phyloP scores from a whole-genome alignment of 2,888 invertebrate species.

The Patella depressa region DNA sequence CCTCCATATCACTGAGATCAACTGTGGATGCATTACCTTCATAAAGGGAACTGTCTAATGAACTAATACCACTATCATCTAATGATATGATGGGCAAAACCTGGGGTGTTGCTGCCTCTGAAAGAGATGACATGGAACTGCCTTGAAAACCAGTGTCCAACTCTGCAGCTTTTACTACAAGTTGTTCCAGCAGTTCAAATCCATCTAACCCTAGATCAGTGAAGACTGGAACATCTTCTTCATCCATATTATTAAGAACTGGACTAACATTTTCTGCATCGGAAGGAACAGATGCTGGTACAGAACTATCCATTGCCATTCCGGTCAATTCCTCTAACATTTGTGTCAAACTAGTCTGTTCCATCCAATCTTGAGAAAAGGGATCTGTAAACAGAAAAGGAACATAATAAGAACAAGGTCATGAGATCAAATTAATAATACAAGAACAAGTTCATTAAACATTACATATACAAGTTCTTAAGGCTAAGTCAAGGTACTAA shows the following conservation, averaged over 20 bases:
- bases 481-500: not conserved
- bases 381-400: constrained; percentile 44
- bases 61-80: constrained; percentile 4
- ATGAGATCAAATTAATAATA: not conserved
- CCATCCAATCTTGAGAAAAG: constrained; percentile 59
- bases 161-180: constrained; percentile 19
- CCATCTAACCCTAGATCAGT: not conserved
- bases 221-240: not conserved
- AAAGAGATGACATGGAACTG: constrained; percentile 11
- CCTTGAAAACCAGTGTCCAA: not conserved
- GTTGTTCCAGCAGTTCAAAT: constrained; percentile 13
- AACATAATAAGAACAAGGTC: not conserved
- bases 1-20: constrained; percentile 27
- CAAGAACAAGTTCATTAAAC: not conserved
- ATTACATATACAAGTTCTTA: not conserved
- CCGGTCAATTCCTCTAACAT: constrained; percentile 36
- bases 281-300: not conserved
- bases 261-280: constrained; percentile 8
- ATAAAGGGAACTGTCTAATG: not conserved
- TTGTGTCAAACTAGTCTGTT: constrained; percentile 47
- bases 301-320: constrained; percentile 13
- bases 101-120: constrained; percentile 16
- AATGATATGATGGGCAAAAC: constrained; percentile 22
- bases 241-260: not conserved
- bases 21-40: constrained; percentile 18